Conservation (phyloP, 2,888 invertebrate species). For the Xylophagus ater region DNA sequence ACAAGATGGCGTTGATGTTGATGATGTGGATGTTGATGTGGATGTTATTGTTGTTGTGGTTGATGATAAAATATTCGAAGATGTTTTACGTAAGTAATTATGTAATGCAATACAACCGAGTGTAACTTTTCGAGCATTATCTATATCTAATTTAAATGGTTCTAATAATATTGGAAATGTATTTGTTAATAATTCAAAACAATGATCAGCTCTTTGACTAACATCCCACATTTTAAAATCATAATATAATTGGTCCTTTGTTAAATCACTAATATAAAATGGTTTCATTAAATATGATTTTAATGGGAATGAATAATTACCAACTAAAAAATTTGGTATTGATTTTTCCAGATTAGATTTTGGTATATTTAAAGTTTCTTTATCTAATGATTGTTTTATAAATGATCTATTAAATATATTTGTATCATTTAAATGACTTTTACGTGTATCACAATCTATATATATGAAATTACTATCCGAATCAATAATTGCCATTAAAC, state of each 20-base stretch:
- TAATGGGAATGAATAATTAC: conserved; percentile 28
- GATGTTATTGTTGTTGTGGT: too few relatives aligned
- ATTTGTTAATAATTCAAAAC: too few relatives aligned
- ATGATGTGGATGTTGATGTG: too few relatives aligned
- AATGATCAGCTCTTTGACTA: conserved; percentile 18
- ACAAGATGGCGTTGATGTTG: too few relatives aligned
- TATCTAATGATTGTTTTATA: conserved; percentile 27
- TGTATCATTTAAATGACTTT: conserved; percentile 25
- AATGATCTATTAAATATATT: conserved; percentile 31
- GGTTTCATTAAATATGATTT: conserved; percentile 29
- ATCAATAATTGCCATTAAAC: conserved; percentile 33
- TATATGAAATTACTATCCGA: conserved; percentile 32
- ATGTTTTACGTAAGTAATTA: conserved; percentile 33
- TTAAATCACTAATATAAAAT: conserved; percentile 5
- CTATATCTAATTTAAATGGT: conserved; percentile 30
- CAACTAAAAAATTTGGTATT: conserved; percentile 26
- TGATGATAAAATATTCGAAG: too few relatives aligned
- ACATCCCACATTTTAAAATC: conserved; percentile 11
- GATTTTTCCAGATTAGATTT: conserved; percentile 11
- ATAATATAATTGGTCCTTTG: conserved; percentile 7
- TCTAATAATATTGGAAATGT: conserved; percentile 33
- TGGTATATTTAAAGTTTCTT: conserved; percentile 19
- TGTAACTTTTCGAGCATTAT: conserved; percentile 32
- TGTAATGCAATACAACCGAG: conserved; percentile 34
- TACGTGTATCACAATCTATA: conserved; percentile 28